phyloP scores from a whole-genome alignment of 2,113 vertebrate genomes.

The Xiphorhynchus elegans region DNA sequence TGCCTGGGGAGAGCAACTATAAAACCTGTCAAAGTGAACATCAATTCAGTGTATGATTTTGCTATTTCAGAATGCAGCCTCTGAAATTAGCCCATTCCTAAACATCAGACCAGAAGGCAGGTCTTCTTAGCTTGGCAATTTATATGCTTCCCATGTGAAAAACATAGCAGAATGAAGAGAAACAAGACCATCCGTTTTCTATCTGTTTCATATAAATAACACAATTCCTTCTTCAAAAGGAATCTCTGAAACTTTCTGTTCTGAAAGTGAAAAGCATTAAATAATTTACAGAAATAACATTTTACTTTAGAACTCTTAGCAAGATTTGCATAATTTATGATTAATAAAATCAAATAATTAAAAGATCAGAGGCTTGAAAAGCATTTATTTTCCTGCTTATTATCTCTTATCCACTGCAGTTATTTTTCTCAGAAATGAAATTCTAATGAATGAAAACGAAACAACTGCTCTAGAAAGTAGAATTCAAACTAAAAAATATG shows the following conservation, averaged over 20 bases:
- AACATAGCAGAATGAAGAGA: background rate
- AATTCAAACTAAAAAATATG: background rate
- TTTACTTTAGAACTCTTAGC: background rate
- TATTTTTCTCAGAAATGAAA: background rate
- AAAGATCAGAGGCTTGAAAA: background rate
- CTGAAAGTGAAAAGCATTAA: background rate
- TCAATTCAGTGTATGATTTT: background rate
- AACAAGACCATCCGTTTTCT: background rate
- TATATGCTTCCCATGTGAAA: background rate
- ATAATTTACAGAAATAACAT: slow-evolving; percentile 10
- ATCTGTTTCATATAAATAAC: background rate
- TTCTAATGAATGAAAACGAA: background rate
- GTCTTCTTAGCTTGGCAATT: background rate
- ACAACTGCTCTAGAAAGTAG: background rate
- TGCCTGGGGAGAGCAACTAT: background rate
- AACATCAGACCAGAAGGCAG: background rate
- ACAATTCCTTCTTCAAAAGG: background rate
- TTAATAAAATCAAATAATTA: background rate
- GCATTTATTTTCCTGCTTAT: background rate
- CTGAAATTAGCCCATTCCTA: background rate
- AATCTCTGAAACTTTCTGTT: background rate
- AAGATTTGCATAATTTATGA: background rate
- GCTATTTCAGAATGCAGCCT: background rate
- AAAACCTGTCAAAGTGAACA: slow-evolving; percentile 21
- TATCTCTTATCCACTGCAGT: background rate